phyloP scores from a whole-genome alignment of 2,888 invertebrate genomes.

The Linyphia triangularis region DNA sequence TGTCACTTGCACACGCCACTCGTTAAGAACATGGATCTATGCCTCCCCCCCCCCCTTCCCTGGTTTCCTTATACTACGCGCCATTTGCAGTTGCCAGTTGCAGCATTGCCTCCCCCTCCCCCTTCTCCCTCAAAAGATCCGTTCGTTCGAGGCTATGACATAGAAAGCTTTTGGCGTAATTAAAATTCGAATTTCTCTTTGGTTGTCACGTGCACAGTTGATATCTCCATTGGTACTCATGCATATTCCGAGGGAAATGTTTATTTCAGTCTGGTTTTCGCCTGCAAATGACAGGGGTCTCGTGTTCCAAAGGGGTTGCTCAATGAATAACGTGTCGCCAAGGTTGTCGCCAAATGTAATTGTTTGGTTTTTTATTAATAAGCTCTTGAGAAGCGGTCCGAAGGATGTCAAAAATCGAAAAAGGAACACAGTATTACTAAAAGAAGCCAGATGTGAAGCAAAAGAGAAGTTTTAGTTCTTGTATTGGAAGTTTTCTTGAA shows the following conservation, averaged over 20 bases:
- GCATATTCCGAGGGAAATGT: slow-evolving; percentile 66
- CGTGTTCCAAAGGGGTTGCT: slow-evolving; percentile 43
- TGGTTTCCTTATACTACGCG: slow-evolving; percentile 11
- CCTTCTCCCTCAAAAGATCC: not conserved
- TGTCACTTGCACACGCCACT: slow-evolving; percentile 63
- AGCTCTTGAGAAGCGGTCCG: too few species aligned
- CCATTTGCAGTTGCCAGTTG: slow-evolving; percentile 68
- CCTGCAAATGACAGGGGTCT: slow-evolving; percentile 47
- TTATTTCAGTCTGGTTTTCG: slow-evolving; percentile 66
- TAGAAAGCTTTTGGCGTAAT: slow-evolving; percentile 66
- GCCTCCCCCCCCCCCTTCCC: not conserved
- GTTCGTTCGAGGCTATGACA: slow-evolving; percentile 41
- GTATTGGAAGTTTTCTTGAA: too few species aligned
- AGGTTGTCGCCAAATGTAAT: slow-evolving; percentile 2
- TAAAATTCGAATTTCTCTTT: slow-evolving; percentile 72
- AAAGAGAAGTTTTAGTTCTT: too few species aligned
- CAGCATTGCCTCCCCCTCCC: slow-evolving; percentile 20
- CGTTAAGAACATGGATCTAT: slow-evolving; percentile 67
- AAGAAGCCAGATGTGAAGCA: too few species aligned
- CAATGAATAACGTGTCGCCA: not conserved
- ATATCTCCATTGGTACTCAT: slow-evolving; percentile 71
- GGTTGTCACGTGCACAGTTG: slow-evolving; percentile 62
- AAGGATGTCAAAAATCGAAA: too few species aligned
- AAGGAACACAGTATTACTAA: too few species aligned
- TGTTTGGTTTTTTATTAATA: too few species aligned